Evolutionary conservation across 2,888 invertebrate genomes (phyloP).

Genomic region (Sialis fuliginosa): DNA sequence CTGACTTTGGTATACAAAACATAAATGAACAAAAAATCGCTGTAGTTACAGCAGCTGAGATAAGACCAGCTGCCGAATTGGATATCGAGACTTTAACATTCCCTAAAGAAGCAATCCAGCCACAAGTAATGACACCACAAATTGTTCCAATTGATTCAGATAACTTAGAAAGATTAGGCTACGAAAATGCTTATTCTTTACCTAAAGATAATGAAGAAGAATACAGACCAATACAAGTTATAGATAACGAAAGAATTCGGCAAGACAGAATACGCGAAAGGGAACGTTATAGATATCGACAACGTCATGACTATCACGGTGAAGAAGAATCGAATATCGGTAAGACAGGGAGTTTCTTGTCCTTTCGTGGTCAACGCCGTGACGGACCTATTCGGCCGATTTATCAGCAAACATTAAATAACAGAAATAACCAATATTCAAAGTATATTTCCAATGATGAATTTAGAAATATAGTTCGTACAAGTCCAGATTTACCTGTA

Average conservation of each 20-base stretch:
- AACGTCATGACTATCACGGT: too few species aligned
- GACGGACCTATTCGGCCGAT: neutral
- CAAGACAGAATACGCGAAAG: neutral
- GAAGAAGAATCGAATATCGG: too few species aligned
- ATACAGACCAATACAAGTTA: neutral
- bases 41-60: neutral
- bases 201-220: neutral
- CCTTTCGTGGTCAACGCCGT: too few species aligned
- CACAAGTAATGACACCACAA: neutral
- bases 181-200: neutral
- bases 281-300: too few species aligned
- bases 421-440: neutral
- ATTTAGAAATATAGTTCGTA: neutral
- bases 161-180: slow-evolving; percentile 1
- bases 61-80: neutral
- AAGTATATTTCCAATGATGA: neutral
- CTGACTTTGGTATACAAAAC: neutral
- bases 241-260: neutral
- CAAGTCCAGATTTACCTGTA: neutral
- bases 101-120: neutral
- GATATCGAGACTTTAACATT: neutral
- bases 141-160: neutral
- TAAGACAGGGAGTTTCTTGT: too few species aligned
- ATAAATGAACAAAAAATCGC: neutral
- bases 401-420: neutral